phyloP scores from a whole-genome alignment of 1,140 invertebrate genomes.

The Hetaerina americana region DNA sequence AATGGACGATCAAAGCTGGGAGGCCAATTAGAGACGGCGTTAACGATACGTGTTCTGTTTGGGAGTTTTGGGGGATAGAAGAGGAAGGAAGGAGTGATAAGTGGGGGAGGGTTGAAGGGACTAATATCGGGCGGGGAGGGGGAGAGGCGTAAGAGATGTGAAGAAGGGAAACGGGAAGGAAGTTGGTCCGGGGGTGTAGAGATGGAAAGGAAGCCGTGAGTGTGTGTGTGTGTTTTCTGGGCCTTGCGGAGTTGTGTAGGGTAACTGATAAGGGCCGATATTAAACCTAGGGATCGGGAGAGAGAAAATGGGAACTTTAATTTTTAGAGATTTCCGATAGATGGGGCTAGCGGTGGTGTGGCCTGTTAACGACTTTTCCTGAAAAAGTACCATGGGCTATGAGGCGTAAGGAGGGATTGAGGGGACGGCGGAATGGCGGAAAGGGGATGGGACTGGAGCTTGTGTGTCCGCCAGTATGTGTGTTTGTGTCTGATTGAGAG shows the following conservation, averaged over 20 bases:
- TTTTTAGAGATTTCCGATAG: not conserved
- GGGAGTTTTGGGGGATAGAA: not conserved
- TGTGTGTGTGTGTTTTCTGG: not conserved
- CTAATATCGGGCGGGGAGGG: no score
- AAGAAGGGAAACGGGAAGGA: no score
- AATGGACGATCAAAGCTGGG: not conserved
- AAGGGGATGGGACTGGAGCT: not conserved
- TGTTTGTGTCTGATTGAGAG: no score
- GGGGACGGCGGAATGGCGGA: not conserved
- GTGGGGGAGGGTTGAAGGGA: not conserved
- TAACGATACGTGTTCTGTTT: not conserved
- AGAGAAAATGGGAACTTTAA: not conserved
- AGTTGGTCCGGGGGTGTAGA: no score
- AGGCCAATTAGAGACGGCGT: not conserved
- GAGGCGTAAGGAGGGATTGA: not conserved
- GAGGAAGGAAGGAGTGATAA: not conserved
- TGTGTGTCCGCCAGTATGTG: not conserved
- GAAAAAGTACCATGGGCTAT: not conserved
- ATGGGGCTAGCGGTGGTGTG: not conserved
- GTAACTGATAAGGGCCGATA: not conserved
- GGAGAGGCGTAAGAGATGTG: no score
- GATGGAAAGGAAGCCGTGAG: no score
- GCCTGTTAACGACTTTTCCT: not conserved
- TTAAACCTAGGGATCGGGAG: no score
- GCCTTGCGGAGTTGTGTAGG: not conserved